A percentile compares a stretch with the other conserved stretches of the same genome.
Evolutionary conservation across 2,113 vertebrate species (phyloP).

Genomic region (Plotosus lineatus): DNA sequence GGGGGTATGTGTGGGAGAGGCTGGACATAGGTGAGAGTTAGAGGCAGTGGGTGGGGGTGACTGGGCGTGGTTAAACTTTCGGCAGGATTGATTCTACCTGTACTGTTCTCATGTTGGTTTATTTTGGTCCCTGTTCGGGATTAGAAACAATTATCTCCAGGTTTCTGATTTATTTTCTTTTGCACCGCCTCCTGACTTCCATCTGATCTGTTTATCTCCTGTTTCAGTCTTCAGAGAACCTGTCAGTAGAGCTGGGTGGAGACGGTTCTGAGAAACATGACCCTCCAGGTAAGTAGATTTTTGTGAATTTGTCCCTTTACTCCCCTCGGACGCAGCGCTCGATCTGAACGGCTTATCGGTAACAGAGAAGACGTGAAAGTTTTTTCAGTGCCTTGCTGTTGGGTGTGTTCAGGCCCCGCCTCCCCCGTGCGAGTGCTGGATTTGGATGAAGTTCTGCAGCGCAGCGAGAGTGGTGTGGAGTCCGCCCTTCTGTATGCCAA

Average conservation of each 20-base stretch:
- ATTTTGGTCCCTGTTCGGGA: too few species aligned
- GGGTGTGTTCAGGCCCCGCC: constrained; percentile 74
- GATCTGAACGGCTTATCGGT: too few species aligned
- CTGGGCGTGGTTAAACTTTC: too few species aligned
- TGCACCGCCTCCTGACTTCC: not conserved
- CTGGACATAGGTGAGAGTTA: too few species aligned
- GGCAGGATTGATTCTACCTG: too few species aligned
- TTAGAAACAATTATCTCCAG: not conserved
- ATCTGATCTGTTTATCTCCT: constrained; percentile 56
- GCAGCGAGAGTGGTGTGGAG: constrained; percentile 85
- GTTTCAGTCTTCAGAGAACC: constrained; percentile 89
- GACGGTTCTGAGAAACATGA: constrained; percentile 90
- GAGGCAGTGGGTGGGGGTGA: too few species aligned
- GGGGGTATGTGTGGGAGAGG: too few species aligned
- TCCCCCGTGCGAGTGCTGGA: constrained; percentile 80
- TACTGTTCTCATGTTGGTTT: too few species aligned
- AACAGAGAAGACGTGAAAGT: constrained; percentile 33
- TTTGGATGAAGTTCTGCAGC: constrained; percentile 83
- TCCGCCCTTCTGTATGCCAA: constrained; percentile 91
- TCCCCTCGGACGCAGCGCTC: too few species aligned
- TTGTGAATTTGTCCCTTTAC: too few species aligned
- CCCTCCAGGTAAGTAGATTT: constrained; percentile 72
- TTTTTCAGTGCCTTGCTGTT: constrained; percentile 34
- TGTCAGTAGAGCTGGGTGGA: constrained; percentile 86
- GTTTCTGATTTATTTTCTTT: not conserved